Percentiles rank a stretch among this genome's conserved stretches.
Evolutionary conservation across 2,888 invertebrate genomes (phyloP).

Genomic region (Synergus umbraculus): DNA sequence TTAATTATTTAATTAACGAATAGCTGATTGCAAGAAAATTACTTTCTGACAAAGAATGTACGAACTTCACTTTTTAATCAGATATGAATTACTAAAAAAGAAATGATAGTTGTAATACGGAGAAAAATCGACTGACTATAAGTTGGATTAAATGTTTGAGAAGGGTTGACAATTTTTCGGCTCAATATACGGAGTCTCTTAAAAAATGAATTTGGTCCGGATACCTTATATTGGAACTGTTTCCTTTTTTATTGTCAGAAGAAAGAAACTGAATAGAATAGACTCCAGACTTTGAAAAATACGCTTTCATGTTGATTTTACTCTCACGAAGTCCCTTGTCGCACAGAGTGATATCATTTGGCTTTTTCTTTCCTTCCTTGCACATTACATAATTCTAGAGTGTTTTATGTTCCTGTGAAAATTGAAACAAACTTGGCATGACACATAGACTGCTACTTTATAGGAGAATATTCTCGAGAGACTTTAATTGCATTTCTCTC

Average conservation of each 20-base stretch:
- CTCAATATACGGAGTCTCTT: slow-evolving; percentile 13
- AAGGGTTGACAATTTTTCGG: slow-evolving; percentile 28
- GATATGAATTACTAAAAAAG: too few relatives aligned
- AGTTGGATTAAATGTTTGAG: slow-evolving; percentile 7
- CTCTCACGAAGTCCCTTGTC: slow-evolving; percentile 1
- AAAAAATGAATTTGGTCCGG: background rate
- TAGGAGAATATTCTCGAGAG: slow-evolving; percentile 1
- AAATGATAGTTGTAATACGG: too few relatives aligned
- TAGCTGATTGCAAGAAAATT: too few relatives aligned
- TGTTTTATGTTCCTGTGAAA: slow-evolving; percentile 18
- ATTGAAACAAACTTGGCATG: slow-evolving; percentile 15
- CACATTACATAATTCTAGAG: slow-evolving; percentile 24
- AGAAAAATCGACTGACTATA: background rate
- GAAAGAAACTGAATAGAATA: background rate
- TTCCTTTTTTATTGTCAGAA: background rate
- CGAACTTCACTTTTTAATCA: too few relatives aligned
- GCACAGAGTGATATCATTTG: slow-evolving; percentile 16
- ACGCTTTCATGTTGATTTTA: slow-evolving; percentile 33
- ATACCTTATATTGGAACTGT: background rate
- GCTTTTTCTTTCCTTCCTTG: background rate
- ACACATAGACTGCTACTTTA: slow-evolving; percentile 23
- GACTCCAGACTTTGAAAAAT: slow-evolving; percentile 31
- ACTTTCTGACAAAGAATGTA: too few relatives aligned
- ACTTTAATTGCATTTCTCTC: slow-evolving; percentile 27
- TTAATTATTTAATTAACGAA: background rate